Percentiles rank a stretch among this genome's conserved stretches.
These are phyloP conservation scores for Urocitellus parryii DNA, from an alignment of 2,113 vertebrate species.

Conservation along the genomic window DNA sequence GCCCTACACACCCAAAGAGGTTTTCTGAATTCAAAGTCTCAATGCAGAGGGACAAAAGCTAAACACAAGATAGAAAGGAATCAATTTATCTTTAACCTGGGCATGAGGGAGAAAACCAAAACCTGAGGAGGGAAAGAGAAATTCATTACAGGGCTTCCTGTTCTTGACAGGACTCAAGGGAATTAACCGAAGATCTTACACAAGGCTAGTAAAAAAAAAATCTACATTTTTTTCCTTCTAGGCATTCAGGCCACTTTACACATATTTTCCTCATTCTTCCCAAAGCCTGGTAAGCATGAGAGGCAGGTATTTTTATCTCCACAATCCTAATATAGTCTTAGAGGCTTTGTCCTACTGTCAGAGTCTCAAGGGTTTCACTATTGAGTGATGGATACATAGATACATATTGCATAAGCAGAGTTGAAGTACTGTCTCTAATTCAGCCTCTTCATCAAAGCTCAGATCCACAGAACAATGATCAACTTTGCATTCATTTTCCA, in stretches of 20 bases:
- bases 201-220: slow-evolving; percentile 52
- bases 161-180: neutral
- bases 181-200: slow-evolving; percentile 43
- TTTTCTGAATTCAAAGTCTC: slow-evolving; percentile 67
- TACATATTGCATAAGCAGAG: slow-evolving; percentile 43
- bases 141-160: slow-evolving; percentile 26
- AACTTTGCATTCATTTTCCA: slow-evolving; percentile 74
- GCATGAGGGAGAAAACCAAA: slow-evolving; percentile 54
- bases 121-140: slow-evolving; percentile 34
- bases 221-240: slow-evolving; percentile 51
- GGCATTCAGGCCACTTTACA: neutral
- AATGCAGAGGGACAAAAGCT: slow-evolving; percentile 59
- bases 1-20: slow-evolving; percentile 55
- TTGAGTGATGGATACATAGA: slow-evolving; percentile 50
- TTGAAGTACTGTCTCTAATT: slow-evolving; percentile 65
- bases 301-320: slow-evolving; percentile 23
- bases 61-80: slow-evolving; percentile 70
- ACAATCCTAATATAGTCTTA: slow-evolving; percentile 25
- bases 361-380: slow-evolving; percentile 52
- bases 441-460: slow-evolving; percentile 61
- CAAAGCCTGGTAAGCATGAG: slow-evolving; percentile 5
- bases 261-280: slow-evolving; percentile 19
- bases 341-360: slow-evolving; percentile 34
- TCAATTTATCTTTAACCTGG: slow-evolving; percentile 72
- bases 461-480: slow-evolving; percentile 64